A percentile compares a stretch with the other conserved stretches of the same genome.
Evolutionary conservation across 1,140 invertebrate genomes (phyloP).

Genomic region (Spodoptera frugiperda): DNA sequence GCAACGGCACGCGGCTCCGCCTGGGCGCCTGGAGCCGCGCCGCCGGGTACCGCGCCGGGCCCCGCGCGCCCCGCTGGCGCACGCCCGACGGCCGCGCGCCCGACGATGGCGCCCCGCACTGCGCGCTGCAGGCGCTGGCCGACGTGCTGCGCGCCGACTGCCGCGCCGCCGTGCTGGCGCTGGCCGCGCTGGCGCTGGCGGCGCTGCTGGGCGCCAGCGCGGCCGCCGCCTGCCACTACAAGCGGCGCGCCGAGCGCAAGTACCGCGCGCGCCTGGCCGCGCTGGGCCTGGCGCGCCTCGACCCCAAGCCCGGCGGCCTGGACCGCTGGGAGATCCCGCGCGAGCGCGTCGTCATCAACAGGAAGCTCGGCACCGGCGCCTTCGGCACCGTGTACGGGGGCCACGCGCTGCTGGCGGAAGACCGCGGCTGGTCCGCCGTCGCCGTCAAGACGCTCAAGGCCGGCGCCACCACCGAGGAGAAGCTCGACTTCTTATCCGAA

Average conservation of each 20-base stretch:
- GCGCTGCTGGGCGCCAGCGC: constrained; percentile 90
- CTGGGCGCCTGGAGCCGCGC: constrained; percentile 38
- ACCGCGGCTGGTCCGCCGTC: constrained; percentile 92
- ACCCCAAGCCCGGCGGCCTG: constrained; percentile 86
- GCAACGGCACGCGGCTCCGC: constrained; percentile 24
- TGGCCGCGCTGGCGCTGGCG: constrained; percentile 86
- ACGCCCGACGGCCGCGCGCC: constrained; percentile 87
- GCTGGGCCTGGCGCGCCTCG: constrained; percentile 89
- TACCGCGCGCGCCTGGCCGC: constrained; percentile 89
- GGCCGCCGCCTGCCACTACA: constrained; percentile 88
- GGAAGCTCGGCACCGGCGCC: constrained; percentile 95
- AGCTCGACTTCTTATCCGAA: constrained; percentile 96
- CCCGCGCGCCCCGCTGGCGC: constrained; percentile 85
- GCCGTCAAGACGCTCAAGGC: constrained; percentile 96
- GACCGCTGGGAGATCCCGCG: constrained; percentile 95
- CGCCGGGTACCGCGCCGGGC: constrained; percentile 24
- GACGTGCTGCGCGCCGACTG: constrained; percentile 89
- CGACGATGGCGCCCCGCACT: constrained; percentile 89
- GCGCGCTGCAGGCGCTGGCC: constrained; percentile 88
- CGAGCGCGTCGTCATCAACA: constrained; percentile 93
- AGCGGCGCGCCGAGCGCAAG: constrained; percentile 91
- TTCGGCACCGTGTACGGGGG: constrained; percentile 89
- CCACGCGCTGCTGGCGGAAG: constrained; percentile 88
- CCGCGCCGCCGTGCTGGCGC: constrained; percentile 90
- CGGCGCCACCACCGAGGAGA: constrained; percentile 93